Base-by-base conservation (phyloP, 2,888 invertebrate genomes). In the Zelleria hepariella region DNA sequence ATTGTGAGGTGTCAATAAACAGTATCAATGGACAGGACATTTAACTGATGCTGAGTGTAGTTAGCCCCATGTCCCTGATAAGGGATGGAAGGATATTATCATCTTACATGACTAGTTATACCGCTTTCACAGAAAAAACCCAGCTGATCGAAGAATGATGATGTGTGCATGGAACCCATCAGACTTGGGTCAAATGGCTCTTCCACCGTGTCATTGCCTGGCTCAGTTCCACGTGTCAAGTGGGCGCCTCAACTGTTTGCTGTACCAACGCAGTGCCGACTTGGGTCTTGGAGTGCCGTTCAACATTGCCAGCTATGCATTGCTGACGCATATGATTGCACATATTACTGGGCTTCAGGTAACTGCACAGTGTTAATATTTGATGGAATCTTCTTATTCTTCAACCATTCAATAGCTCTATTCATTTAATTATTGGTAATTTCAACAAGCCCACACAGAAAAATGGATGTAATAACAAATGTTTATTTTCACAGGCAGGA, bases 231-330 rank as follows among this genome's bases (percentile, higher is more conserved):
- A 95, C 86, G 98, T 99, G 0, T 91, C 93, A 0, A 86, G 91
- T 67, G 93, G 92, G 1, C 95, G 96, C 77, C 85, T 99, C 1
- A 97, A 96, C 0, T 98, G 98, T 72, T 94, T 97, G 68, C 80
- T 99, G 65, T 98, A 98, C 77, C 99, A 99, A 81, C 91, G 99
- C 65, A 98, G 98, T 68, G 99, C 97, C 6, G 99, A 99, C 77
- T 96, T 99, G 94, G 98, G 98, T 2, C 90, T 99, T 1, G 99
- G 99, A n/a, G 98, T 98, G 0, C 98, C 98, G 10, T 99, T 99
- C 80, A 99, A 99, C 82, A 97, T 99, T 68, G 98, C 99, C 57
- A 98, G 98, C 68, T 99, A 99, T 82, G 92, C 98, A 1, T 79
- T 99, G 26, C 90, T 99, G 2, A 98, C 98, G 2, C 94, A 94